These are phyloP conservation scores for Sarcophilus harrisii DNA, from an alignment of 2,797 vertebrate species.

Conservation along the genomic window DNA sequence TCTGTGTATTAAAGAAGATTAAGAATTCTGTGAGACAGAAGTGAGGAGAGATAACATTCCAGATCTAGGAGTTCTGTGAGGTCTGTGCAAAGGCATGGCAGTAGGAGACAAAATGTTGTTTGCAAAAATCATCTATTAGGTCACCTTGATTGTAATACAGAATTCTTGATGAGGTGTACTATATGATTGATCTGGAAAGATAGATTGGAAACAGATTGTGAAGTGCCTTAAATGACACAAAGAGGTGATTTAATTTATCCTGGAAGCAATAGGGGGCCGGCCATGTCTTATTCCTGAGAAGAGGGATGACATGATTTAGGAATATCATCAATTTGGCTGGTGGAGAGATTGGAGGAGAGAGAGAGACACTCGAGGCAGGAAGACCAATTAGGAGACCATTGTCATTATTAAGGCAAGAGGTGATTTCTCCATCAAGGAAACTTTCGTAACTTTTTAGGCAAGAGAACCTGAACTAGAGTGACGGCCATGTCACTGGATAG, in stretches of 20 bases:
- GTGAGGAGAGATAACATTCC: background rate
- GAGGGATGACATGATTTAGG: background rate
- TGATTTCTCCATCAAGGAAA: no score
- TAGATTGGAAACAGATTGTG: background rate
- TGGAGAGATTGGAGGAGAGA: background rate
- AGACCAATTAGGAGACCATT: background rate
- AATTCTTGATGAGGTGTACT: background rate
- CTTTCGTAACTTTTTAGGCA: background rate
- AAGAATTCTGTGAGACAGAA: background rate
- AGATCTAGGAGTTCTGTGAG: background rate
- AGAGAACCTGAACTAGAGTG: background rate
- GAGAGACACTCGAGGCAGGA: background rate
- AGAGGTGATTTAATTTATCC: background rate
- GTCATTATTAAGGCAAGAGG: background rate
- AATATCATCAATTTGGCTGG: background rate
- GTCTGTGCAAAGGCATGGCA: background rate
- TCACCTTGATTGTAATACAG: background rate
- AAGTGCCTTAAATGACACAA: background rate
- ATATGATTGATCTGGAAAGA: background rate
- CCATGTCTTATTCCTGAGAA: background rate
- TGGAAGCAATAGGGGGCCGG: background rate
- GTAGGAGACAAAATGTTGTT: background rate
- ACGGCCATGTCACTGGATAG: background rate
- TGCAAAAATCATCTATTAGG: background rate
- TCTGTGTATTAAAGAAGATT: background rate